phyloP scores from a whole-genome alignment of 2,888 invertebrate genomes.

The Cancer borealis region DNA sequence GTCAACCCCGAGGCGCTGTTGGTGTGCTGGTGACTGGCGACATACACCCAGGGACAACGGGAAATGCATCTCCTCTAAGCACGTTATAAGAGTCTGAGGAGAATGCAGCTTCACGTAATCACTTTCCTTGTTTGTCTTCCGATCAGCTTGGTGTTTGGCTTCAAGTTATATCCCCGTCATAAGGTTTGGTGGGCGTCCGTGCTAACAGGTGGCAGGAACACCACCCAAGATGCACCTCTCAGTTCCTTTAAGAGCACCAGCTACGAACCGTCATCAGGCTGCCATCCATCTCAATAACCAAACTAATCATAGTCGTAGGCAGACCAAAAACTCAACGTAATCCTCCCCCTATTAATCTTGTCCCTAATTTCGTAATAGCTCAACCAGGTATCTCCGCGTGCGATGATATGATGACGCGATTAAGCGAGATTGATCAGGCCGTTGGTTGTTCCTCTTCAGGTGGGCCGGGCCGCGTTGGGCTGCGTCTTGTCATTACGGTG shows the following conservation, averaged over 20 bases:
- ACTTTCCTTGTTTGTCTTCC: not conserved
- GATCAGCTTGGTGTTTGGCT: not conserved
- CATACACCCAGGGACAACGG: not conserved
- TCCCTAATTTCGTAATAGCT: conserved; percentile 33
- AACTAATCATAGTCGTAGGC: conserved; percentile 33
- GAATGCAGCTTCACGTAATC: not conserved
- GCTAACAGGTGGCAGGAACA: not conserved
- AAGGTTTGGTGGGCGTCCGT: not conserved
- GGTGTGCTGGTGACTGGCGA: not conserved
- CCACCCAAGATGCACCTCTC: not conserved
- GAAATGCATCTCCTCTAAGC: not conserved
- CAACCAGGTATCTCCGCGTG: conserved; percentile 24
- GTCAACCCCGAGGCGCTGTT: not conserved
- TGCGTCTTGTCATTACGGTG: conserved; percentile 37
- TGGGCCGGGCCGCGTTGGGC: not conserved
- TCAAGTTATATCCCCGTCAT: not conserved
- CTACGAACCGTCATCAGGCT: conserved; percentile 14
- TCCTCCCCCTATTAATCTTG: conserved; percentile 27
- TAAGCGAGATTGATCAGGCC: conserved; percentile 28
- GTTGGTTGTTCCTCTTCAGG: not conserved
- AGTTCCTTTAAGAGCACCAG: not conserved
- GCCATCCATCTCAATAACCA: conserved; percentile 28
- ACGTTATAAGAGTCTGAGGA: not conserved
- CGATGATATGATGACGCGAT: conserved; percentile 37
- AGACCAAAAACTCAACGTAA: not conserved